A percentile compares a stretch with the other conserved stretches of the same genome.
These are phyloP conservation scores for Cyprinus carpio DNA, from an alignment of 2,113 vertebrate genomes.

Conservation along the genomic window DNA sequence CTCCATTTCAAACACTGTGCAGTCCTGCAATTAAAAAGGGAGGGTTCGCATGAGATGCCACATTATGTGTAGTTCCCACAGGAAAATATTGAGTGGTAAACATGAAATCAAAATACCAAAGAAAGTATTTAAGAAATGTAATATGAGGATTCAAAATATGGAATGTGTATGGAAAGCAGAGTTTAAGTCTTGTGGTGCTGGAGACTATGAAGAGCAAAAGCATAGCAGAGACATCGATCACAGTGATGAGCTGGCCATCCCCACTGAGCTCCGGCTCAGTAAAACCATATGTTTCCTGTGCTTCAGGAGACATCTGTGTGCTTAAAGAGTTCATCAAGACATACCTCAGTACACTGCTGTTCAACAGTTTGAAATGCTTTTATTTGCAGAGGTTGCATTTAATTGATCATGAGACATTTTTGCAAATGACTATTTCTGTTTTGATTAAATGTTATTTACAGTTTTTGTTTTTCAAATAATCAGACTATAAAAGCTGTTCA, in stretches of 20 bases:
- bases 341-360: neutral
- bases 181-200: neutral
- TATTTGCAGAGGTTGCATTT: neutral
- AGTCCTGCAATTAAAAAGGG: constrained; percentile 81
- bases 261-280: constrained; percentile 10
- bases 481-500: too few relatives aligned
- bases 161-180: constrained; percentile 17
- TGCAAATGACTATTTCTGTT: neutral
- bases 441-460: neutral
- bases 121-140: constrained; percentile 55
- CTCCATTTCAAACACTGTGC: constrained; percentile 89
- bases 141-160: neutral
- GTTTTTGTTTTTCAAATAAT: too few relatives aligned
- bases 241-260: neutral
- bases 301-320: constrained; percentile 12
- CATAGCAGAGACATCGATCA: neutral
- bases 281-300: constrained; percentile 28
- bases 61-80: constrained; percentile 31
- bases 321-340: neutral
- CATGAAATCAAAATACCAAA: constrained; percentile 31
- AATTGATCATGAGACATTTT: neutral
- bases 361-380: neutral
- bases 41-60: constrained; percentile 40
- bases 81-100: constrained; percentile 25
- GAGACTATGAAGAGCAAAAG: neutral